A percentile compares a stretch with the other conserved stretches of the same genome.
phyloP scores from a whole-genome alignment of 2,113 vertebrate genomes.

The Hydrolagus affinis region DNA sequence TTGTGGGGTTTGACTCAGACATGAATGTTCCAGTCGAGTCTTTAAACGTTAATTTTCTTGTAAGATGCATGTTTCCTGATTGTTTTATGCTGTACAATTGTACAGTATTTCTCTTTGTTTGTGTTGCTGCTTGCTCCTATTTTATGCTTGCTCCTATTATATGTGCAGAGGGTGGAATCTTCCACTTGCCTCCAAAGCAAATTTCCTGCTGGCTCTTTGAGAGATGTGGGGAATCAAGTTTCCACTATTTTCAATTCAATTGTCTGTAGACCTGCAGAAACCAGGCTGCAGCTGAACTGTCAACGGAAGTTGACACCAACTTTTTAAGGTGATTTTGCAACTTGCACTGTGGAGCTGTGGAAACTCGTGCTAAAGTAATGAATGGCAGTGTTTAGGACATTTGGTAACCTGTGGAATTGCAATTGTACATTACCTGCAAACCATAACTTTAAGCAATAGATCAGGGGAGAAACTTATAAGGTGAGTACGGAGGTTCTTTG shows the following conservation, averaged over 20 bases:
- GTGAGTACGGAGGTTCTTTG: not conserved
- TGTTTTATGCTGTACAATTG: not conserved
- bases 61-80: no score
- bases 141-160: not conserved
- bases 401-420: not conserved
- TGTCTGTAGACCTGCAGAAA: constrained; percentile 3
- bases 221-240: not conserved
- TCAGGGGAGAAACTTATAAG: not conserved
- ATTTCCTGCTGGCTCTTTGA: not conserved
- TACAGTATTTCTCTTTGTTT: not conserved
- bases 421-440: not conserved
- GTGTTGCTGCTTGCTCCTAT: not conserved
- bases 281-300: constrained; percentile 20
- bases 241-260: not conserved
- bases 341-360: not conserved
- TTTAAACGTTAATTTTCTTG: no score
- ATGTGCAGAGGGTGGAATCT: constrained; percentile 34
- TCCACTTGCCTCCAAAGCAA: not conserved
- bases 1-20: no score
- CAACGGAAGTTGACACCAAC: constrained; percentile 32
- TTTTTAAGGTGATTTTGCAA: constrained; percentile 33
- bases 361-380: not conserved
- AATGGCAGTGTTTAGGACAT: not conserved
- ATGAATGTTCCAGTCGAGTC: no score
- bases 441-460: not conserved